phyloP scores from a whole-genome alignment of 2,888 invertebrate genomes.

The Scaptomyza reducta region DNA sequence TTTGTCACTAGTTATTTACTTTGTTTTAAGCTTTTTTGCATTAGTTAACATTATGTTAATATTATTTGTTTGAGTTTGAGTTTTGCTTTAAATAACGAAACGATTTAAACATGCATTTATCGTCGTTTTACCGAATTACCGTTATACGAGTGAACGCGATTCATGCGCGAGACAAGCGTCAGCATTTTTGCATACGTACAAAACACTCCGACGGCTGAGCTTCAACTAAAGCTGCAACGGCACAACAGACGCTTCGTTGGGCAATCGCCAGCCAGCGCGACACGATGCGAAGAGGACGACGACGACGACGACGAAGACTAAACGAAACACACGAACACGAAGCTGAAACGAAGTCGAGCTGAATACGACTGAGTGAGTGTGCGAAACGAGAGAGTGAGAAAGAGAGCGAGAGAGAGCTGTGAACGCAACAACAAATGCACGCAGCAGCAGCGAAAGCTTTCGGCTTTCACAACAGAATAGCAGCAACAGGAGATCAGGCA shows the following conservation, averaged over 20 bases:
- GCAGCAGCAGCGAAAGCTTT: conserved; percentile 10
- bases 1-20: background rate
- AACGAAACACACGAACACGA: conserved; percentile 14
- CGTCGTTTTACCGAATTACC: conserved; percentile 37
- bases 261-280: conserved; percentile 26
- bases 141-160: conserved; percentile 44
- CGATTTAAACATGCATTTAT: conserved; percentile 15
- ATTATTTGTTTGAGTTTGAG: no score
- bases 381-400: background rate
- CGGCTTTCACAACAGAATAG: background rate
- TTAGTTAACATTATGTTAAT: no score
- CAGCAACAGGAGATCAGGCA: no score
- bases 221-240: conserved; percentile 80
- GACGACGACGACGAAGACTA: conserved; percentile 13
- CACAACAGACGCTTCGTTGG: conserved; percentile 43
- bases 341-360: conserved; percentile 34
- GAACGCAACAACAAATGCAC: background rate
- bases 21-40: background rate
- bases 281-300: conserved; percentile 18
- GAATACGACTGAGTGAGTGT: conserved; percentile 27
- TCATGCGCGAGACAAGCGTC: conserved; percentile 62
- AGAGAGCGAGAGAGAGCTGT: conserved; percentile 3
- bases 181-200: conserved; percentile 72
- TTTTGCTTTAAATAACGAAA: no score
- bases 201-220: conserved; percentile 84